phyloP scores from a whole-genome alignment of 2,888 invertebrate species.

The Helleia helle region DNA sequence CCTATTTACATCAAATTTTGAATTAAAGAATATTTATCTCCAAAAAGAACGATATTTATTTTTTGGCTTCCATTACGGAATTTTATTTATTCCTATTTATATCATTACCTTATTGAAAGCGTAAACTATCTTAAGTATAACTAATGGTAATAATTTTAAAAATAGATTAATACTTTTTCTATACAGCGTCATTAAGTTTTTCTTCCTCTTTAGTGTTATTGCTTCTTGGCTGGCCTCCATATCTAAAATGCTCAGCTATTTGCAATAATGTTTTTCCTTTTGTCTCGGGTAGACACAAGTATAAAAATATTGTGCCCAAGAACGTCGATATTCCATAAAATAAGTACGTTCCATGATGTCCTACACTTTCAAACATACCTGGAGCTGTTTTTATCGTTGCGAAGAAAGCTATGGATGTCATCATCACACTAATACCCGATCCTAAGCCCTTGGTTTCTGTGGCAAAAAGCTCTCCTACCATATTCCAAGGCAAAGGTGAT shows the following conservation, averaged over 20 bases:
- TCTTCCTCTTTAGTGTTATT: conserved; percentile 25
- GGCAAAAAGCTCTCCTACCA: conserved; percentile 83
- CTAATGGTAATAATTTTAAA: no score
- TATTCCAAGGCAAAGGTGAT: conserved; percentile 80
- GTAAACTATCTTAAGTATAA: no score
- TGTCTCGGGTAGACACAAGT: conserved; percentile 78
- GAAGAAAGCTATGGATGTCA: conserved; percentile 79
- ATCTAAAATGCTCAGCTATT: conserved; percentile 75
- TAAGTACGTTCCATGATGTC: conserved; percentile 75
- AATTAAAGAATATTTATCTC: no score
- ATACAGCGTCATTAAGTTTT: conserved; percentile 1
- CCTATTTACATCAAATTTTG: no score
- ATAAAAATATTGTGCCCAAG: conserved; percentile 74
- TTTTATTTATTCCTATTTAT: no score
- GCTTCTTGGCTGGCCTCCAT: conserved; percentile 34
- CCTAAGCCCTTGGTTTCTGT: conserved; percentile 78
- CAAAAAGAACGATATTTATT: no score
- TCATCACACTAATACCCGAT: conserved; percentile 78
- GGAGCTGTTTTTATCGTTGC: conserved; percentile 80
- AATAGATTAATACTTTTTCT: background rate
- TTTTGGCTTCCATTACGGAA: no score
- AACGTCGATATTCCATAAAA: conserved; percentile 76
- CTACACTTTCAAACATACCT: conserved; percentile 69
- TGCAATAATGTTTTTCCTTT: conserved; percentile 78
- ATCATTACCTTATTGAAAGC: no score